phyloP scores from a whole-genome alignment of 1,140 invertebrate genomes.

The Conus ventricosus region DNA sequence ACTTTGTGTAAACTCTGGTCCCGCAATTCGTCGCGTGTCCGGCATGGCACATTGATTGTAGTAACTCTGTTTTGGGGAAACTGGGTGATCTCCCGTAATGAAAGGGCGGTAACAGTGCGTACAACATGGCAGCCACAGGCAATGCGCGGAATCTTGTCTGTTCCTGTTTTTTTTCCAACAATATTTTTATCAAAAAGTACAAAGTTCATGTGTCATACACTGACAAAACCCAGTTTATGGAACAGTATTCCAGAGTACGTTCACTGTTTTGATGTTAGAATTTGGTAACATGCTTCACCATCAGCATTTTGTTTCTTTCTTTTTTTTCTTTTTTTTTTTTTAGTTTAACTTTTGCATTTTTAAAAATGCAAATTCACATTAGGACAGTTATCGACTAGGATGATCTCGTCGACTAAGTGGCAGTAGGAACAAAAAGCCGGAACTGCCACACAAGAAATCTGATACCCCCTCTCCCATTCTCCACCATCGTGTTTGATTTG shows the following conservation, averaged over 20 bases:
- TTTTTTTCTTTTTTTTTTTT: too few species aligned
- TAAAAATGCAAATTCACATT: too few species aligned
- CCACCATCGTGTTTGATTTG: too few species aligned
- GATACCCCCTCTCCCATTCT: too few species aligned
- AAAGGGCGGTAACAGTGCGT: background rate
- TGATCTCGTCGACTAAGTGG: too few species aligned
- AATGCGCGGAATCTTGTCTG: background rate
- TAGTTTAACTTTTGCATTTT: too few species aligned
- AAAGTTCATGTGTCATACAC: background rate
- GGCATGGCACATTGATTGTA: conserved; percentile 35
- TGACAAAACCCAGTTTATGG: background rate
- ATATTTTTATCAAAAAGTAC: conserved; percentile 5
- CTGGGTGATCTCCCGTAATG: background rate
- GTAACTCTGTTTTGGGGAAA: background rate
- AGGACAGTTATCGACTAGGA: too few species aligned
- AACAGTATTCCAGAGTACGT: background rate
- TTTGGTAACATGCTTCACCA: too few species aligned
- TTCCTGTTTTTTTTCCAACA: background rate
- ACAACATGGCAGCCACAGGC: background rate
- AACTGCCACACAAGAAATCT: too few species aligned
- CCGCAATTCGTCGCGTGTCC: conserved; percentile 61
- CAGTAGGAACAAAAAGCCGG: too few species aligned
- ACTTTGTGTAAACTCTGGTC: conserved; percentile 56
- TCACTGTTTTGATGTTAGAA: too few species aligned
- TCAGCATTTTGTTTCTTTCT: too few species aligned